Conservation (phyloP, 2,888 invertebrate species). For the Glyphotaelius pellucidus region DNA sequence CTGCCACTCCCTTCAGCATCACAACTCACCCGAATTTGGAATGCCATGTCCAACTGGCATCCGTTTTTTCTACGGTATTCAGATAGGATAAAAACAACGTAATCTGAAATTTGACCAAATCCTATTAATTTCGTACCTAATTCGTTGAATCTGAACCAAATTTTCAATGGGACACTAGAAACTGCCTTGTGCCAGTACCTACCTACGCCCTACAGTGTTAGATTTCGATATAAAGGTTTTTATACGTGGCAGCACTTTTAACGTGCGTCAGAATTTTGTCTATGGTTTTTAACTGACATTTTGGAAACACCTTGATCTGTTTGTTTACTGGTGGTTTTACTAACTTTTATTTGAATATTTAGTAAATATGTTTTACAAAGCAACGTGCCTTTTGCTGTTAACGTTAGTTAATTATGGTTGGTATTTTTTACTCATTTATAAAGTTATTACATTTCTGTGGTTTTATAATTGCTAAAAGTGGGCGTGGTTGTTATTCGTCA, state of each 20-base stretch:
- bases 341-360: background rate
- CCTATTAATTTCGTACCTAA: too few relatives aligned
- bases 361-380: constrained; percentile 9
- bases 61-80: too few relatives aligned
- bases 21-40: too few relatives aligned
- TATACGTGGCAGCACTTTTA: background rate
- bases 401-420: constrained; percentile 21
- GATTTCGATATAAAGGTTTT: background rate
- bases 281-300: constrained; percentile 29
- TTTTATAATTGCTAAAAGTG: background rate
- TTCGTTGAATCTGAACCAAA: too few relatives aligned
- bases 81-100: too few relatives aligned
- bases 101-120: too few relatives aligned
- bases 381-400: background rate
- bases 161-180: too few relatives aligned
- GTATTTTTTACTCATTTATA: background rate
- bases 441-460: background rate
- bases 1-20: too few relatives aligned
- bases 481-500: constrained; percentile 15
- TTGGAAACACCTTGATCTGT: background rate
- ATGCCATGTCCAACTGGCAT: too few relatives aligned
- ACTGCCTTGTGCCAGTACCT: too few relatives aligned
- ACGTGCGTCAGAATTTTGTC: background rate
- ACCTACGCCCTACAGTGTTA: too few relatives aligned
- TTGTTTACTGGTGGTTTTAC: background rate